Conservation (phyloP, 2,888 invertebrate genomes). For the Cosmia trapezina region DNA sequence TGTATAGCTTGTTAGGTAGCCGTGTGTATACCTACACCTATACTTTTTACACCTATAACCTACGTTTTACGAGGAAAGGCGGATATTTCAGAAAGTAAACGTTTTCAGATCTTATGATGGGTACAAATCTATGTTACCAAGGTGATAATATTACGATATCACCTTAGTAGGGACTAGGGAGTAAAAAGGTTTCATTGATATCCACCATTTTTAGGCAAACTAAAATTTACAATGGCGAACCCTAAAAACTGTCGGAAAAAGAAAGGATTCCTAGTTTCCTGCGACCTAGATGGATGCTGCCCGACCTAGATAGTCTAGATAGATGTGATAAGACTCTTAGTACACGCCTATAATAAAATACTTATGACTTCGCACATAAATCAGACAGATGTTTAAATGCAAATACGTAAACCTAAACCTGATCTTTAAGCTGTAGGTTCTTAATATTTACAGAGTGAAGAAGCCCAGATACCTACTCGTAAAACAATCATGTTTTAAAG, state of each 20-base stretch:
- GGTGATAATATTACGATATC: neutral
- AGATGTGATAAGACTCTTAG: neutral
- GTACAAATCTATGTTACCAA: neutral
- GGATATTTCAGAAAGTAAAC: slow-evolving; percentile 5
- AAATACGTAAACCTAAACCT: no score
- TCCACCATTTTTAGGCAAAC: neutral
- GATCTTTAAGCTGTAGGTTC: no score
- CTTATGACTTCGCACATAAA: neutral
- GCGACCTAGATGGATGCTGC: neutral
- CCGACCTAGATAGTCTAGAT: no score
- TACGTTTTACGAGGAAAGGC: slow-evolving; percentile 5
- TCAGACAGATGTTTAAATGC: neutral
- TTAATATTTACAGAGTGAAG: neutral
- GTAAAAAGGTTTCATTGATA: no score
- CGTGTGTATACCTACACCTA: neutral
- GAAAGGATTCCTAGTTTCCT: neutral
- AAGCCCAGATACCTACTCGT: slow-evolving; percentile 3
- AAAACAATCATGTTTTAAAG: slow-evolving; percentile 1
- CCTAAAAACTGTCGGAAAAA: neutral
- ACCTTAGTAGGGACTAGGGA: no score
- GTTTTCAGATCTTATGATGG: neutral
- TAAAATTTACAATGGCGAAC: neutral
- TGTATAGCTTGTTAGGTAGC: no score
- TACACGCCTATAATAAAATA: neutral
- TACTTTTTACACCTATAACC: neutral